Evolutionary conservation across 2,888 invertebrate genomes (phyloP).

Genomic region (Pycnomerus fuliginosus): DNA sequence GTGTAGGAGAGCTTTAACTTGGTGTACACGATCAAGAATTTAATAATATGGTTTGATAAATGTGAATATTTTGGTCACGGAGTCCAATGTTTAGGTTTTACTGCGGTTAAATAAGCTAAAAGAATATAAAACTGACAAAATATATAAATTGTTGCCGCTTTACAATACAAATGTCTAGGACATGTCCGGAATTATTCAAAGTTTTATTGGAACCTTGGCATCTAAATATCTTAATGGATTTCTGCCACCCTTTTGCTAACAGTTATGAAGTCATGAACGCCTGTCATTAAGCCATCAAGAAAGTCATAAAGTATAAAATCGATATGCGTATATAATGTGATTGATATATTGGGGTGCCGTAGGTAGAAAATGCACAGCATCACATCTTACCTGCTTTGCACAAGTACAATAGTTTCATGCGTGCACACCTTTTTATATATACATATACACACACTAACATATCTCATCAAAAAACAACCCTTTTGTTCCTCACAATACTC

Average conservation of each 20-base stretch:
- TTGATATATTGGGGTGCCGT: constrained; percentile 51
- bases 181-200: constrained; percentile 11
- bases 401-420: constrained; percentile 47
- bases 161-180: constrained; percentile 13
- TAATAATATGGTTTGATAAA: constrained; percentile 37
- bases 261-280: too few species aligned
- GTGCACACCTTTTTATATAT: constrained; percentile 41
- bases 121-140: constrained; percentile 29
- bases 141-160: constrained; percentile 23
- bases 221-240: too few species aligned
- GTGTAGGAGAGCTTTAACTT: constrained; percentile 30
- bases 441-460: constrained; percentile 37
- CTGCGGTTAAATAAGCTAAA: constrained; percentile 33
- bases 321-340: constrained; percentile 51
- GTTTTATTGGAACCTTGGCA: too few species aligned
- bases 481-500: constrained; percentile 41
- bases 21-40: constrained; percentile 19
- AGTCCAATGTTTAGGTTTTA: constrained; percentile 32
- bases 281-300: constrained; percentile 44
- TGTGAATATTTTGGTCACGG: constrained; percentile 42
- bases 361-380: constrained; percentile 36
- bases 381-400: constrained; percentile 46
- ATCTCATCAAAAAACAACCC: constrained; percentile 43
- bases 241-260: too few species aligned
- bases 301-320: constrained; percentile 41